phyloP scores from a whole-genome alignment of 2,113 vertebrate species.

The Theristicus caerulescens region DNA sequence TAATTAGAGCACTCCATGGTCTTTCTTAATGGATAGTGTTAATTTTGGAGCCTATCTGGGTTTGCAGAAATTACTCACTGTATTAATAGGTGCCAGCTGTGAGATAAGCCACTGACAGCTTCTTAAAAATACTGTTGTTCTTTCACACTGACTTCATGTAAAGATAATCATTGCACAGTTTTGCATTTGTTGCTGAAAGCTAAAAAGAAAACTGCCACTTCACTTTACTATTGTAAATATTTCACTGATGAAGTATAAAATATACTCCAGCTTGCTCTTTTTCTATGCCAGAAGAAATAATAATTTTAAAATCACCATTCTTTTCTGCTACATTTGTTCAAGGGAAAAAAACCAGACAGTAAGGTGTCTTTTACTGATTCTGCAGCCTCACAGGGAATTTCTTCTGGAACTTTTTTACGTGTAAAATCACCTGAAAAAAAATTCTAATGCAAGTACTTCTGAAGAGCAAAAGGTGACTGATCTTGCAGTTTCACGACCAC shows the following conservation, averaged over 20 bases:
- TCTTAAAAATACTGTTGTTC: slow-evolving; percentile 35
- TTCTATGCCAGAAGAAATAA: neutral
- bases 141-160: neutral
- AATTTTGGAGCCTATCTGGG: slow-evolving; percentile 36
- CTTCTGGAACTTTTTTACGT: neutral
- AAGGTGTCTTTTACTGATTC: neutral
- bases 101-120: slow-evolving; percentile 43
- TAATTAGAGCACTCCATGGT: slow-evolving; percentile 15
- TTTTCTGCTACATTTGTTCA: neutral
- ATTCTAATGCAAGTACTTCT: neutral
- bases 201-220: slow-evolving; percentile 8
- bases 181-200: neutral
- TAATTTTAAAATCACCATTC: neutral
- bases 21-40: slow-evolving; percentile 38
- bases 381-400: neutral
- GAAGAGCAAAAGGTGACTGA: neutral
- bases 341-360: neutral
- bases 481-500: neutral
- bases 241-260: neutral
- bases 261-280: neutral
- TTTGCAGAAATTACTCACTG: slow-evolving; percentile 41
- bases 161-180: neutral
- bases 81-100: slow-evolving; percentile 53
- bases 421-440: neutral
- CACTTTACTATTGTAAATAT: neutral